phyloP scores from a whole-genome alignment of 2,113 vertebrate species.

The Cyanoderma ruficeps region DNA sequence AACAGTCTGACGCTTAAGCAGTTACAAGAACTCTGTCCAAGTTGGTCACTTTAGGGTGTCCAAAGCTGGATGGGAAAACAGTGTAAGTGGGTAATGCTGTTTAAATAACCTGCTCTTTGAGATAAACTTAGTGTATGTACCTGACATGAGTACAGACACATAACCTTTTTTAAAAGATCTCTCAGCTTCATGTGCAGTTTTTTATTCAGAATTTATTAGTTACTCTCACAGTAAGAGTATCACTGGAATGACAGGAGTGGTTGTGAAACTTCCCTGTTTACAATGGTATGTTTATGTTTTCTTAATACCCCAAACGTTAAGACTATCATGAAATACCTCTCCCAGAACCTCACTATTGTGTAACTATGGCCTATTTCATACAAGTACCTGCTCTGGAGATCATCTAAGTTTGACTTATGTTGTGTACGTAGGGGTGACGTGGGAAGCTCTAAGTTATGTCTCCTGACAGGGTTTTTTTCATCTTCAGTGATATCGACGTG shows the following conservation, averaged over 20 bases:
- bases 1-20: neutral
- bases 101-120: neutral
- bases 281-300: neutral
- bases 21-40: neutral
- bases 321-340: neutral
- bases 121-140: neutral
- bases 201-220: neutral
- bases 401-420: slow-evolving; percentile 74
- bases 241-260: neutral
- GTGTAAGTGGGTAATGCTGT: neutral
- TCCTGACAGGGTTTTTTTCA: slow-evolving; percentile 48
- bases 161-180: neutral
- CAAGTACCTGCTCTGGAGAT: slow-evolving; percentile 77
- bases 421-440: slow-evolving; percentile 77
- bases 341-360: neutral
- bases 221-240: neutral
- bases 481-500: slow-evolving; percentile 70
- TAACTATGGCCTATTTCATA: neutral
- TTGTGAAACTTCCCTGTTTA: neutral
- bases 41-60: neutral
- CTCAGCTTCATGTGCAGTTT: neutral
- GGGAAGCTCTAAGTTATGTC: slow-evolving; percentile 79
- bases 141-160: neutral
- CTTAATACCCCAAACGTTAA: neutral
- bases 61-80: neutral